Conservation (phyloP, 2,888 invertebrate genomes). For the Cephus sareptanus region DNA sequence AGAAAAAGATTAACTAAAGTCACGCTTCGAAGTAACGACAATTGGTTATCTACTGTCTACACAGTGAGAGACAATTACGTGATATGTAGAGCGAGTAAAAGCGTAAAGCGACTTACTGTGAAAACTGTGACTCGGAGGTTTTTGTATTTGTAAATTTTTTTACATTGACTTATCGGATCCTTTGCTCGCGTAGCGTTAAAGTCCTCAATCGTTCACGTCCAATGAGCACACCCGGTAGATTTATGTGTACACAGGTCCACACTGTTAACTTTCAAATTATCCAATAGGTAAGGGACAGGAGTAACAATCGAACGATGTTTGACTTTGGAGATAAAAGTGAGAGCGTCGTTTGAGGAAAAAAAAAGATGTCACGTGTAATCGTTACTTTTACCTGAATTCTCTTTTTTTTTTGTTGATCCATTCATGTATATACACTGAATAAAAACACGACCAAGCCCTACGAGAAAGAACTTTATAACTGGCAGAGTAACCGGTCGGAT, state of each 20-base stretch:
- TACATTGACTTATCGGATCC: background rate
- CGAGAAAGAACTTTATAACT: background rate
- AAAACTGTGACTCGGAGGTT: background rate
- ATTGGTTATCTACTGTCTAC: background rate
- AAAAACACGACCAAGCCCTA: background rate
- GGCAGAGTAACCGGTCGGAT: background rate
- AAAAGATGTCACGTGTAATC: background rate
- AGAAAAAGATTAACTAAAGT: background rate
- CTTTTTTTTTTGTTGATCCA: background rate
- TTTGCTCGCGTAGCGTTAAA: background rate
- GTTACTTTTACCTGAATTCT: background rate
- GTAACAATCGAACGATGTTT: background rate
- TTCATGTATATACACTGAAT: background rate
- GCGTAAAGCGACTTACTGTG: background rate
- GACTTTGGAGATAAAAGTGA: background rate
- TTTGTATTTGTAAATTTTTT: background rate
- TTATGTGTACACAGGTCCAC: background rate
- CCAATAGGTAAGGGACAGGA: background rate
- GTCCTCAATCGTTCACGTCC: background rate
- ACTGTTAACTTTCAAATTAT: background rate
- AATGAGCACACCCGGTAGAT: background rate
- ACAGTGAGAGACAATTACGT: background rate
- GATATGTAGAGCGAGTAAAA: background rate
- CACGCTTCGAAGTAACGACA: background rate
- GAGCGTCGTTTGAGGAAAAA: background rate